Evolutionary conservation across 1,140 invertebrate species (phyloP), one percentile per base, ranked within the genome.

Genomic region (Bombus waltoni): DNA sequence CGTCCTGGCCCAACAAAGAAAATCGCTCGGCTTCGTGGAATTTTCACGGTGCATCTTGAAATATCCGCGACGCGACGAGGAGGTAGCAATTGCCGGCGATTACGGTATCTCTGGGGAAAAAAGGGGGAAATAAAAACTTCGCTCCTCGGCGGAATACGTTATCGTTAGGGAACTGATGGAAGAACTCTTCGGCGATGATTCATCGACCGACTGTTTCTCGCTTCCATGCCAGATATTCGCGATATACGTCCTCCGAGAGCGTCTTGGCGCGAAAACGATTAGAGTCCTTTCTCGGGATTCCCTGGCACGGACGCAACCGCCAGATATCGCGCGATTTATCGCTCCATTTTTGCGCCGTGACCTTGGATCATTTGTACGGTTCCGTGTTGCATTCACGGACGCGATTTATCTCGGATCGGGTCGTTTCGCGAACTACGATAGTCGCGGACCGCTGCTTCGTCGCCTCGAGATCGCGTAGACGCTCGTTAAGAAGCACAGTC

Each of bases 261-360:
- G 88, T 87, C 65, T 76, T 53, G 1, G 15, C 75, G 65, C 47
- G 75, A 38, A 42, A 59, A 28, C 86, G 77, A 88, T 89, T 84
- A 88, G 88, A 85, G 74, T 88, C 66, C 65, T 77, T 71, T 65
- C 72, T 65, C 57, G 11, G 22, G 38, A 53, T 81, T 73, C 53
- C 57, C 76, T 47, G 72, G 10, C 66, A 42, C 53, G 42, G 68
- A 66, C 71, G 53, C 40, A 47, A 79, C 25, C 75, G 28, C 25
- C 62, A 71, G 81, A 86, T 89, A 88, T 89, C 88, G 70, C 68
- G 42, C 87, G 88, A 89, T 89, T 89, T 80, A 76, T 86, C 87
- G 88, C 32, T 79, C 88, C 86, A 86, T 89, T 86, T 89, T 89
- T 80, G 70, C 70, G 44, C 62, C 15, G 22, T 76, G 78, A 80